A percentile compares a stretch with the other conserved stretches of the same genome.
Conservation (phyloP, 2,888 invertebrate species). For the Prenolepis imparis region DNA sequence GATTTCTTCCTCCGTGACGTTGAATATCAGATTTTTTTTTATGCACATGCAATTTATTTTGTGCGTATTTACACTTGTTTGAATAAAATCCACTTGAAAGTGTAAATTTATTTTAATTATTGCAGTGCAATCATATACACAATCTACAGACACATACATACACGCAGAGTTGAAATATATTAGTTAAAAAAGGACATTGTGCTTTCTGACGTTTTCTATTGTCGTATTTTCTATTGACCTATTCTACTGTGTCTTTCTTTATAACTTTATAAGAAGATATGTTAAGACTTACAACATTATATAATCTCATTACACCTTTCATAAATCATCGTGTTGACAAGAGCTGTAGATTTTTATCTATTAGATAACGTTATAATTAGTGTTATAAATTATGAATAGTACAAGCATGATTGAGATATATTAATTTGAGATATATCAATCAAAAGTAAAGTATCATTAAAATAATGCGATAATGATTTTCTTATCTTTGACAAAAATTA, state of each 20-base stretch:
- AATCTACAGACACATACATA: background rate
- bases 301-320: slow-evolving; percentile 21
- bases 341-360: slow-evolving; percentile 15
- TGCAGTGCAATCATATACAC: background rate
- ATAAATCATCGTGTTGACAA: slow-evolving; percentile 18
- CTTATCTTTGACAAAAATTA: background rate
- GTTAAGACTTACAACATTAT: slow-evolving; percentile 15
- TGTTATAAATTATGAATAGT: slow-evolving; percentile 1
- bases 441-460: background rate
- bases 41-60: background rate
- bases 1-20: background rate
- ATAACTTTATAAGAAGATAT: background rate
- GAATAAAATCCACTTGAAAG: background rate
- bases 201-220: background rate
- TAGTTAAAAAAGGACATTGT: background rate
- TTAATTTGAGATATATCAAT: background rate
- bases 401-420: background rate
- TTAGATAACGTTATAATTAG: slow-evolving; percentile 13
- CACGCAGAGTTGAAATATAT: background rate
- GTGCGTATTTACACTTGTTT: background rate
- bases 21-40: slow-evolving; percentile 6
- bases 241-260: background rate
- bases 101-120: slow-evolving; percentile 18
- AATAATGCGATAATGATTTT: background rate
- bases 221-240: background rate